Base-by-base conservation (phyloP, 1,140 invertebrate genomes). In the Harlomillsia oculata region DNA sequence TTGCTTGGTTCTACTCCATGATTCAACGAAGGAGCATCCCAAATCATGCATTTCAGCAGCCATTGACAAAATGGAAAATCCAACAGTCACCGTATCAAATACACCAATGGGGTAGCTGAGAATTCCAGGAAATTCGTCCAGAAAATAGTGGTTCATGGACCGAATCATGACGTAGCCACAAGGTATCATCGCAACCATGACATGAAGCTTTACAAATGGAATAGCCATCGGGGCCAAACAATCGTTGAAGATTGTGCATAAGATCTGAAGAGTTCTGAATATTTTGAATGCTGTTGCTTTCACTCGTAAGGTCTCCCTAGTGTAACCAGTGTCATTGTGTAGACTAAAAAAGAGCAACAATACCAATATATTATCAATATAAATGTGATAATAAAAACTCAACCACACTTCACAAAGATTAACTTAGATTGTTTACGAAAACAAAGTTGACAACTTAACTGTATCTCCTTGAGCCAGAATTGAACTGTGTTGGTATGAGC, bases 61-160 rank as follows among this genome's bases (percentile, higher is more conserved):
- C 26, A 49, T 49, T 6, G 23, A 29, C 45, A 56, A 36, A 14
- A 40, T 51, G 2, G 26, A 26, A 29, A 57, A 57, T 1, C 46
- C 46, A 2, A 40, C 37, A 1, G 55, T 57, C 2, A 40, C 32
- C 5, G 36, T 49, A 25, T 57, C 30, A 43, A 57, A 25, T 21
- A 51, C 29, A 4, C 55, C 36, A 28, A 57, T 25, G 2, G 46
- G 55, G 37, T 51, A 57, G 28, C 29, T 34, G 1, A 57, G 13
- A 18, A 56, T 50, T 56, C 45, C 45, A 0, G 54, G 54, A 32
- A 56, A 56, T 43, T 56, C 54, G n/a, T 56, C 54, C 6, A 56
- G 39, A 23, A 56, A 56, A 16, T 41, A 20, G 14, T 50, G 45
- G n/a, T 50, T 50, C 34, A 56, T 50, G 28, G 45, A 50, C 16